Evolutionary conservation across 2,888 invertebrate genomes (phyloP).

Genomic region (Allacma fusca): DNA sequence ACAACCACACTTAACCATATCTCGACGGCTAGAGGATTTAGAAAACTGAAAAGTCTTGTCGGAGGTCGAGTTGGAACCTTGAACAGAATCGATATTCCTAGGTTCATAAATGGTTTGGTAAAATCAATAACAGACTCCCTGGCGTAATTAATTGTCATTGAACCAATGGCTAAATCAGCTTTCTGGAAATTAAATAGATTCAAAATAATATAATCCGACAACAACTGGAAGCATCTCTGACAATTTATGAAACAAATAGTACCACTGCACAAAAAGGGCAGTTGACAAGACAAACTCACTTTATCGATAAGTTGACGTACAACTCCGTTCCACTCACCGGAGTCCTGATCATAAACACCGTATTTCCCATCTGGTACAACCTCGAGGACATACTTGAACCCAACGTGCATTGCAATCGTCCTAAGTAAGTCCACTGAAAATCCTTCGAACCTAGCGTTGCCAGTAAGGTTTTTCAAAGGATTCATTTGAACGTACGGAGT

Average conservation of each 20-base stretch:
- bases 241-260: too few relatives aligned
- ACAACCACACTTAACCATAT: constrained; percentile 82
- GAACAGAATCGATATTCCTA: constrained; percentile 87
- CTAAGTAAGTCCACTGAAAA: constrained; percentile 90
- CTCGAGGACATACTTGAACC: constrained; percentile 85
- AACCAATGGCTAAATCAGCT: constrained; percentile 94
- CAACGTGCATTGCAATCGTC: constrained; percentile 81
- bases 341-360: constrained; percentile 84
- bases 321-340: constrained; percentile 90
- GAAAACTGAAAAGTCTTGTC: constrained; percentile 89
- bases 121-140: constrained; percentile 78
- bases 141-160: constrained; percentile 97
- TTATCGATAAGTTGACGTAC: constrained; percentile 78
- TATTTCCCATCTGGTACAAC: constrained; percentile 89
- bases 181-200: constrained; percentile 69
- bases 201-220: constrained; percentile 16
- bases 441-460: constrained; percentile 86
- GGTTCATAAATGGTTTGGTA: constrained; percentile 97
- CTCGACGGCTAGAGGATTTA: constrained; percentile 93
- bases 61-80: constrained; percentile 89
- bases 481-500: constrained; percentile 91
- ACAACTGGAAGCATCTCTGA: background rate
- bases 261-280: too few relatives aligned
- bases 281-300: constrained; percentile 32
- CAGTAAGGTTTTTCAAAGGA: constrained; percentile 82